Evolutionary conservation across 1,140 invertebrate species (phyloP).

Genomic region (Drosophila lowei): DNA sequence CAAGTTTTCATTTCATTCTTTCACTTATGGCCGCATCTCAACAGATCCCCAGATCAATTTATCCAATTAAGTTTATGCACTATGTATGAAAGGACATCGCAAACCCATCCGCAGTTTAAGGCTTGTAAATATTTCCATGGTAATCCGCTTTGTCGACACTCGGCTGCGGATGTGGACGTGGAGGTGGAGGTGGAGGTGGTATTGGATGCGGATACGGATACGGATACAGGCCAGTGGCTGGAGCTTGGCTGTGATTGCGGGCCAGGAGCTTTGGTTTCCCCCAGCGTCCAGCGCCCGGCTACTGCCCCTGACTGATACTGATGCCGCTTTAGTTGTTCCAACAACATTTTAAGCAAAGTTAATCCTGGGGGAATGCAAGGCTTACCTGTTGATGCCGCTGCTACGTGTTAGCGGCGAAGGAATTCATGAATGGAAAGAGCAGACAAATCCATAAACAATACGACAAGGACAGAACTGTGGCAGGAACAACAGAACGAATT

Average conservation of each 20-base stretch:
- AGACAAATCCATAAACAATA: constrained; percentile 69
- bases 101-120: constrained; percentile 36
- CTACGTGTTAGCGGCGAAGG: constrained; percentile 60
- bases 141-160: constrained; percentile 73
- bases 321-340: constrained; percentile 62
- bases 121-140: constrained; percentile 73
- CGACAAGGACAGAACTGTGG: constrained; percentile 35
- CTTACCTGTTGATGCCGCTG: constrained; percentile 72
- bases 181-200: too few species aligned
- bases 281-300: constrained; percentile 10
- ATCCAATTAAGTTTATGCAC: constrained; percentile 16
- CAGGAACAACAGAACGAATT: constrained; percentile 21
- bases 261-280: constrained; percentile 7
- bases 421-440: constrained; percentile 45
- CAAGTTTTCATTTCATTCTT: constrained; percentile 76
- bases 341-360: constrained; percentile 72
- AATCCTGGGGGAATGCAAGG: constrained; percentile 69
- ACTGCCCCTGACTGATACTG: constrained; percentile 12
- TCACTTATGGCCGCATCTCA: constrained; percentile 9
- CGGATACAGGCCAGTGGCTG: neutral
- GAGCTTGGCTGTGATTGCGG: constrained; percentile 26
- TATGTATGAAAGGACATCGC: constrained; percentile 33
- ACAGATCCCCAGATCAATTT: constrained; percentile 4
- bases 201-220: too few species aligned
- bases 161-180: constrained; percentile 8